Evolutionary conservation across 2,113 vertebrate species (phyloP).

Genomic region (Megalops atlanticus): DNA sequence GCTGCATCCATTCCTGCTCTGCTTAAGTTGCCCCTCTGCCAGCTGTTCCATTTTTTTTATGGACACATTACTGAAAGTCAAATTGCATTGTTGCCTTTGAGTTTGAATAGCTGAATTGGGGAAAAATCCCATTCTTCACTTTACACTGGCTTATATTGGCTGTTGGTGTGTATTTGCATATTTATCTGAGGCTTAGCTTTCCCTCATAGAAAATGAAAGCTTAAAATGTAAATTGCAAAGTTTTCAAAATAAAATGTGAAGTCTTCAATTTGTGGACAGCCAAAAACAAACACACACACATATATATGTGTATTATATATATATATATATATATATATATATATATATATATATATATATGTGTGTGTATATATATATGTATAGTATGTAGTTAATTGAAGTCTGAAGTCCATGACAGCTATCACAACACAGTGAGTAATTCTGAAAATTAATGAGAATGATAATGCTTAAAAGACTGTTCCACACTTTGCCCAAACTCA

Average conservation of each 20-base stretch:
- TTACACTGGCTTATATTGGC: slow-evolving; percentile 47
- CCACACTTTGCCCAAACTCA: slow-evolving; percentile 99
- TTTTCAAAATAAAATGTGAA: slow-evolving; percentile 58
- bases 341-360: too few relatives aligned
- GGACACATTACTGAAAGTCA: slow-evolving; percentile 17
- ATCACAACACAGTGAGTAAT: slow-evolving; percentile 97
- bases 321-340: too few relatives aligned
- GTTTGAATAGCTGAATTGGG: slow-evolving; percentile 55
- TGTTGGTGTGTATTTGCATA: slow-evolving; percentile 63
- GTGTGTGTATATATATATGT: slow-evolving; percentile 48
- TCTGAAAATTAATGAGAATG: slow-evolving; percentile 99
- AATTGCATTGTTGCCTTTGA: slow-evolving; percentile 47
- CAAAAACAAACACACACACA: slow-evolving; percentile 20
- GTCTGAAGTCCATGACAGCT: slow-evolving; percentile 98
- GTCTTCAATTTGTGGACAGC: slow-evolving; percentile 34
- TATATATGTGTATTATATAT: slow-evolving; percentile 72
- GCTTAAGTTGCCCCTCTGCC: slow-evolving; percentile 1
- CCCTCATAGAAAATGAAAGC: slow-evolving; percentile 60
- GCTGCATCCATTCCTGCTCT: neutral
- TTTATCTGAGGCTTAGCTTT: slow-evolving; percentile 64
- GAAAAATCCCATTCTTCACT: slow-evolving; percentile 64
- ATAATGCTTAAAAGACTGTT: slow-evolving; percentile 99
- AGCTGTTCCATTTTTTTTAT: neutral
- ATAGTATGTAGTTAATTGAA: slow-evolving; percentile 96
- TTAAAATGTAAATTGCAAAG: slow-evolving; percentile 67